Base-by-base conservation (phyloP, 2,888 invertebrate genomes). In the Eurois occulta region DNA sequence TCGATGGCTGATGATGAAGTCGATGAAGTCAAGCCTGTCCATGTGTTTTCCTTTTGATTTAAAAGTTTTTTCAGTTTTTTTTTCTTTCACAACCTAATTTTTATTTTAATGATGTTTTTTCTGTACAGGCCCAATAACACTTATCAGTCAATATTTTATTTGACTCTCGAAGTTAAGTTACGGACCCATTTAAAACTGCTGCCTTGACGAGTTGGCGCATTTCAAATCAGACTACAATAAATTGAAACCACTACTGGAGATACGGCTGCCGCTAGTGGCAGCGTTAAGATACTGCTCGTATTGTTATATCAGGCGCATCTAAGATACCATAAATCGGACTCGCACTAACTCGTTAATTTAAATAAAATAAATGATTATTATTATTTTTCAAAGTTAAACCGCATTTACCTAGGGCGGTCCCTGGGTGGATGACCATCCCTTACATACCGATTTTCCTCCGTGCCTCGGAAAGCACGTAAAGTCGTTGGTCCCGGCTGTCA, bases 221-320 rank as follows among this genome's bases (percentile, higher is more conserved):
- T 55, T 55, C 4, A 13, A n/a, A n/a, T n/a, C n/a, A 55, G 55
- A 55, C 6, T 0, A 28, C 1, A 16, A 21, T n/a, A n/a, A n/a
- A n/a, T 8, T 28, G 0, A 28, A 64, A 24, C 16, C 1, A 28
- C 28, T 41, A 1, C 16, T 6, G 6, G 3, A 69, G 21, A 10
- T 38, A 28, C 5, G 11, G n/a, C 13, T 58, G 72, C 72, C 72
- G 72, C 10, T 35, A 72, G 52, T 72, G 21, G 6, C 11, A 28
- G 18, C 35, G 7, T 4, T 58, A 24, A 46, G 4, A 46, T 5
- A 24, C 0, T 38, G 38, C 58, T 75, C 6, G 7, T 43, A 60
- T 46, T 38, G 0, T 46, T 41, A 1, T 10, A 21, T 21, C 11
- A 75, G 74, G 73, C 35, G 74, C 24, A 24, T 28, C 8, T 10